These are phyloP conservation scores for Chymomyza caudatula DNA, from an alignment of 2,888 invertebrate genomes.

Conservation along the genomic window DNA sequence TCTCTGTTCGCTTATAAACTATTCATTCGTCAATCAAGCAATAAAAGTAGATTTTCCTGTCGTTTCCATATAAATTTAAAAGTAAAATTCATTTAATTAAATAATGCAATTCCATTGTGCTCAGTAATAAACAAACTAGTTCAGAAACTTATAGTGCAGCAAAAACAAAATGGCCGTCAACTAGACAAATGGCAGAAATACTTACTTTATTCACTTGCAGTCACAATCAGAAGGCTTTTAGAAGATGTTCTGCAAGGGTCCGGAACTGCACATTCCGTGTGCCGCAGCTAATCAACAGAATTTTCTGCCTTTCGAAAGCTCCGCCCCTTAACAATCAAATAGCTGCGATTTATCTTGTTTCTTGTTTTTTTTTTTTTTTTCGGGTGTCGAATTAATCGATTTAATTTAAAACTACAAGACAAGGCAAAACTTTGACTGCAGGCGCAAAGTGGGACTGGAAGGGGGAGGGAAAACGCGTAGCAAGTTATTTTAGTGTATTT, in stretches of 20 bases:
- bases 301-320: not conserved
- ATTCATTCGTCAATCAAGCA: no score
- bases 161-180: slow-evolving; percentile 24
- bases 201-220: not conserved
- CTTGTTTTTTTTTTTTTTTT: slow-evolving; percentile 13
- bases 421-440: slow-evolving; percentile 31
- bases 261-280: no score
- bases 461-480: not conserved
- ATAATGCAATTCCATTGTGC: slow-evolving; percentile 38
- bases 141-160: not conserved
- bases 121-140: slow-evolving; percentile 34
- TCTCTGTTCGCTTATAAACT: no score
- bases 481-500: slow-evolving; percentile 44
- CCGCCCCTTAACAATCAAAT: slow-evolving; percentile 11
- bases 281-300: not conserved
- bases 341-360: slow-evolving; percentile 36
- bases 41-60: no score
- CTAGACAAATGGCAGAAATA: slow-evolving; percentile 18
- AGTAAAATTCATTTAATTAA: not conserved
- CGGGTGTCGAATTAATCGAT: slow-evolving; percentile 60
- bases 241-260: not conserved
- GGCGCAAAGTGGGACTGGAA: slow-evolving; percentile 27
- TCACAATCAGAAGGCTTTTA: not conserved
- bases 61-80: not conserved
- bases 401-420: slow-evolving; percentile 55